Base-by-base conservation (phyloP, 2,888 invertebrate species). In the Dione vanillae region DNA sequence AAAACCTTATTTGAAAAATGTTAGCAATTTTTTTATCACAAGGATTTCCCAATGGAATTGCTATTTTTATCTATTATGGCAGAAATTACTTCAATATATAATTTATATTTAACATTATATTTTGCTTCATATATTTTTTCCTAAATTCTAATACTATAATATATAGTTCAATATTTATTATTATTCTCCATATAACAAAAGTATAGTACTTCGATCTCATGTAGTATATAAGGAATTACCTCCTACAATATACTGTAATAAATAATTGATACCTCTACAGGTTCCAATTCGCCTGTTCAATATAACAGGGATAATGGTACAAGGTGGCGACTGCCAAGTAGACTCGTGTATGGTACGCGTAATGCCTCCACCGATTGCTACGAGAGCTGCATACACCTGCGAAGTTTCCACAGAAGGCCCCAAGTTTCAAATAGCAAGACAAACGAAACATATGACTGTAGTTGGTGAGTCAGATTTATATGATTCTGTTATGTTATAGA, bases 331-430 rank as follows among this genome's bases (percentile, higher is more conserved):
- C 3, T 93, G 47, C 16, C 19, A 11, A 10, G 47, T 2, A 16
- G 47, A 47, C 1, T 47, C 9, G 47, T 47, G 47, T 16, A 47
- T n/a, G 47, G 47, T 47, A 9, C 47, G 47, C 47, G 47, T 47
- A 0, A 47, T 47, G 47, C 92, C 91, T 1, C 85, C 87, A 0
- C 92, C 92, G 0, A 77, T 87, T n/a, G 85, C 92, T 0, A 87
- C 87, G 0, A 80, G 90, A 40, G 92, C 93, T 1, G 88, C 87
- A 0, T 93, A 91, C 76, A 91, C 88, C 6, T 93, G 93, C 59
- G 93, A 93, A 74, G 87, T 93, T 2, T 93, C 93, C 1, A 92
- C 92, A 0, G 93, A 92, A 77, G 92, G 92, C 2, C 93, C 92
- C 1, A 91, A 83, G 83, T 93, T 92, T 79, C 90, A 87, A 75